Base-by-base conservation (phyloP, 2,797 vertebrate genomes). In the Betta splendens region DNA sequence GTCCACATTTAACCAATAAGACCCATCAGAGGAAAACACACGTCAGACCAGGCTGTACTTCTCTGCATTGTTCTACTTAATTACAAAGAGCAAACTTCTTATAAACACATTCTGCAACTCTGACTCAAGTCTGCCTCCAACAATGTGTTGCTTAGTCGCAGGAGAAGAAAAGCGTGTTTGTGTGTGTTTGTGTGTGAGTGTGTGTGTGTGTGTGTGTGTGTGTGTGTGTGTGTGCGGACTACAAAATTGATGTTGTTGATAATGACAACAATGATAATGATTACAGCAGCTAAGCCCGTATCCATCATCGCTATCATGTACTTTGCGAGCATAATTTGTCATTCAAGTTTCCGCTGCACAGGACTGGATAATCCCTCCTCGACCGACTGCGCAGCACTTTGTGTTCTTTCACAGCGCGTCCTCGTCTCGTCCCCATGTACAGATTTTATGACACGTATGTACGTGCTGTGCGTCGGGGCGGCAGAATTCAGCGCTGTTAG, bases 211-310 rank as follows among this genome's bases (percentile, higher is more conserved):
- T n/a, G n/a, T n/a, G n/a, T n/a, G n/a, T 29, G 18, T 33, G 17
- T 45, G 37, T 47, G 58, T 36, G 35, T 29, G 64, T 65, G 64
- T 55, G 29, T 54, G 55, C 43, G 15, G 9, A 23, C 26, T 45
- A 31, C 28, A 48, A 76, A 71, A 80, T 83, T 76, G 77, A 81
- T 82, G 72, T 60, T 74, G 71, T 78, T 80, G 69, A 77, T 82
- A 66, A 77, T 75, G 57, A 67, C 58, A 77, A 71, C 56, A 72
- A 72, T 69, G 65, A 85, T 82, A 64, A 85, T 78, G 75, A 82
- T 83, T 75, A 80, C 50, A 68, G 11, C 40, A 9, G 64, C 46
- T 57, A 47, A 72, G 29, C 59, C 40, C 47, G 28, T 69, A 84
- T 85, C 65, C 76, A 85, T 86, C 70, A 81, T 71, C 5, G 1